Conservation (phyloP, 2,113 vertebrate genomes). For the human region GRCh38 chr19:8077001-8077500, state of each 20-base stretch:
- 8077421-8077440: too few species aligned
- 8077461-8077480: too few species aligned
- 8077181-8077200: not conserved
- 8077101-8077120: not conserved
- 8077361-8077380: too few species aligned
- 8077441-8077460: too few species aligned
- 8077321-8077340: not conserved
- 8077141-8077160: not conserved
- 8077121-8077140: not conserved
- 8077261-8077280: not conserved
- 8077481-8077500: too few species aligned
- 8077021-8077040: too few species aligned
- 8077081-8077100: not conserved
- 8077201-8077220: not conserved
- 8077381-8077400: too few species aligned
- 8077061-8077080: not conserved
- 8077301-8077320: not conserved
- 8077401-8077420: too few species aligned
- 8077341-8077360: not conserved
- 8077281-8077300: not conserved
- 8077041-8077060: too few species aligned
- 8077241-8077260: not conserved
- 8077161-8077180: too few species aligned
- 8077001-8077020: too few species aligned
- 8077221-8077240: not conserved